A percentile compares a stretch with the other conserved stretches of the same genome.
Conservation (phyloP, 2,888 invertebrate species). For the Nomada fabriciana region DNA sequence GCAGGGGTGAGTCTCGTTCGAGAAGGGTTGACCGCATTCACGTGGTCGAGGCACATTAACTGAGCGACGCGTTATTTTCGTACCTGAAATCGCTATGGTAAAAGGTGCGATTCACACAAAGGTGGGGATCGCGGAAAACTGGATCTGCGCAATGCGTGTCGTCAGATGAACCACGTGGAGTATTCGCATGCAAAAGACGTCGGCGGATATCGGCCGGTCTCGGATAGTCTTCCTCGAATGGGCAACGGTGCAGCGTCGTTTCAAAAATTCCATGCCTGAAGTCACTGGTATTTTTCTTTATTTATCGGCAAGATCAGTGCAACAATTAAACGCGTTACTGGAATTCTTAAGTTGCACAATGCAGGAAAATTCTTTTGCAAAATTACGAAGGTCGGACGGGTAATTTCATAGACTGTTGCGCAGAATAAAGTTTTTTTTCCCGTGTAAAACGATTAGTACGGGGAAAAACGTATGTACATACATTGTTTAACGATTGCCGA, state of each 20-base stretch:
- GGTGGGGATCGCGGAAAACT: constrained; percentile 72
- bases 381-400: neutral
- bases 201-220: constrained; percentile 65
- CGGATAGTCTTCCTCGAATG: constrained; percentile 70
- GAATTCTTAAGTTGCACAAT: neutral
- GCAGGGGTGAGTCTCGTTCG: neutral
- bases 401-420: constrained; percentile 2
- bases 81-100: constrained; percentile 63
- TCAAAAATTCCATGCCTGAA: constrained; percentile 18
- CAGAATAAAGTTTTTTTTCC: neutral
- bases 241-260: constrained; percentile 65
- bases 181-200: constrained; percentile 82
- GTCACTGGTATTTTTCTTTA: neutral
- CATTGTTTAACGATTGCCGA: neutral
- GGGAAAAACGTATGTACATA: neutral
- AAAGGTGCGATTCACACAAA: constrained; percentile 71
- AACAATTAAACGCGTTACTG: constrained; percentile 1
- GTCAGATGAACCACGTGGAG: constrained; percentile 80
- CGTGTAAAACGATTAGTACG: neutral
- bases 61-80: constrained; percentile 13
- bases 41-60: neutral
- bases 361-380: neutral
- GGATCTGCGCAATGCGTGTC: constrained; percentile 81
- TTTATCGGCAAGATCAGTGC: neutral
- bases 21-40: neutral